A percentile compares a stretch with the other conserved stretches of the same genome.
phyloP scores from a whole-genome alignment of 2,888 invertebrate genomes.

The Drosophila fungiperda region DNA sequence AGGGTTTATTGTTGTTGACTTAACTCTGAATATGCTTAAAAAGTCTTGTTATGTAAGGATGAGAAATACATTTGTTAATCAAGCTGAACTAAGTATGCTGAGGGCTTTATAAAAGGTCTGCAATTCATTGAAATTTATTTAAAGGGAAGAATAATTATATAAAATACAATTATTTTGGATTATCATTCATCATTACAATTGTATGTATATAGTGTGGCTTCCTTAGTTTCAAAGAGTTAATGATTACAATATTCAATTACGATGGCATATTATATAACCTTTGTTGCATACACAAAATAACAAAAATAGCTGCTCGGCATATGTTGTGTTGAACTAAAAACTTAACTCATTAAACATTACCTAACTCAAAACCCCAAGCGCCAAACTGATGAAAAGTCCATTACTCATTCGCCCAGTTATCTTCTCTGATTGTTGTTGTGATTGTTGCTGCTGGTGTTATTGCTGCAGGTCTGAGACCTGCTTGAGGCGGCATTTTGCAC shows the following conservation, averaged over 20 bases:
- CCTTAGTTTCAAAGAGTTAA: constrained; percentile 17
- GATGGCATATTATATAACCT: constrained; percentile 45
- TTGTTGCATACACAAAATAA: constrained; percentile 11
- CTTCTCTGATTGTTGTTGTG: constrained; percentile 1
- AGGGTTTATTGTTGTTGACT: not conserved
- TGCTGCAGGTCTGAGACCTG: constrained; percentile 24
- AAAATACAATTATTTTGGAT: constrained; percentile 23
- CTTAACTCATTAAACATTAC: constrained; percentile 45
- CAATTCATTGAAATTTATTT: constrained; percentile 8
- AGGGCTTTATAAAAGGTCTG: constrained; percentile 20
- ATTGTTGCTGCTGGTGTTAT: not conserved
- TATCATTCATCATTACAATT: constrained; percentile 16
- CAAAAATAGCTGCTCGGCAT: constrained; percentile 32
- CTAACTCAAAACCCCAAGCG: constrained; percentile 31
- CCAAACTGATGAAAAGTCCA: constrained; percentile 37
- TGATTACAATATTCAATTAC: constrained; percentile 55
- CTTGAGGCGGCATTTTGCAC: constrained; percentile 36
- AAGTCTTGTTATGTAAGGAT: not conserved
- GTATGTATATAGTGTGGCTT: not conserved
- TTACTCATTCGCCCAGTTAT: constrained; percentile 55
- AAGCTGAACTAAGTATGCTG: constrained; percentile 5
- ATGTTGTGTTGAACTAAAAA: constrained; percentile 44
- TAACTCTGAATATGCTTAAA: not conserved
- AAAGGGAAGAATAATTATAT: constrained; percentile 17
- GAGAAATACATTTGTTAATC: constrained; percentile 5